Evolutionary conservation across 2,113 vertebrate genomes (phyloP).

Genomic region (Notothenia rossii): DNA sequence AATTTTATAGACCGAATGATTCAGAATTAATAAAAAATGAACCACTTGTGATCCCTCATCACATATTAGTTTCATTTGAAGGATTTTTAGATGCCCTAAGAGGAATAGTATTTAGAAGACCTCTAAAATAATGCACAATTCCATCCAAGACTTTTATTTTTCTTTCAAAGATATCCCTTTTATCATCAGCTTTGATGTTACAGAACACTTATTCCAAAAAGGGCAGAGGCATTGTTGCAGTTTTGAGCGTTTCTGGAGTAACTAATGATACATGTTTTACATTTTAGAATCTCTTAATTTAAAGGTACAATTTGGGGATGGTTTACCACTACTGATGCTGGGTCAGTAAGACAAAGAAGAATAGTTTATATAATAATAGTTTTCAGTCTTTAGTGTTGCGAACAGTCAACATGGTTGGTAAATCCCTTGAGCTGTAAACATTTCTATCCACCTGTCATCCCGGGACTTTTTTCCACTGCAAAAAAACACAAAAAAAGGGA

Average conservation of each 20-base stretch:
- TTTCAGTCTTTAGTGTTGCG: neutral
- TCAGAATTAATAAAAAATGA: neutral
- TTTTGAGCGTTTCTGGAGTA: neutral
- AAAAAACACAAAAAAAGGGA: constrained; percentile 12
- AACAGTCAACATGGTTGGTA: neutral
- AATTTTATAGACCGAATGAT: neutral
- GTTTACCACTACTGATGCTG: neutral
- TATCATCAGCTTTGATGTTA: neutral
- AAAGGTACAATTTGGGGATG: neutral
- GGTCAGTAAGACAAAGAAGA: neutral
- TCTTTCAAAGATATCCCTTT: neutral
- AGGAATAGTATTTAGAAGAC: no score
- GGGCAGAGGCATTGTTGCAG: neutral
- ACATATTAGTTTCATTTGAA: neutral
- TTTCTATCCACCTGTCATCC: neutral
- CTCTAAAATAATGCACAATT: no score
- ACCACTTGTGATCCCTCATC: neutral
- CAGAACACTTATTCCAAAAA: neutral
- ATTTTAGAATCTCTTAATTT: neutral
- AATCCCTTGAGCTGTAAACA: neutral
- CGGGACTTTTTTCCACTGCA: neutral
- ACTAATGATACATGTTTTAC: neutral
- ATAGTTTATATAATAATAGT: neutral
- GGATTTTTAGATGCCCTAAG: neutral
- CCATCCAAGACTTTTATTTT: no score